Percentiles rank a stretch among this genome's conserved stretches.
These are phyloP conservation scores for Vireo griseus DNA, from an alignment of 2,797 vertebrate genomes.

Conservation along the genomic window DNA sequence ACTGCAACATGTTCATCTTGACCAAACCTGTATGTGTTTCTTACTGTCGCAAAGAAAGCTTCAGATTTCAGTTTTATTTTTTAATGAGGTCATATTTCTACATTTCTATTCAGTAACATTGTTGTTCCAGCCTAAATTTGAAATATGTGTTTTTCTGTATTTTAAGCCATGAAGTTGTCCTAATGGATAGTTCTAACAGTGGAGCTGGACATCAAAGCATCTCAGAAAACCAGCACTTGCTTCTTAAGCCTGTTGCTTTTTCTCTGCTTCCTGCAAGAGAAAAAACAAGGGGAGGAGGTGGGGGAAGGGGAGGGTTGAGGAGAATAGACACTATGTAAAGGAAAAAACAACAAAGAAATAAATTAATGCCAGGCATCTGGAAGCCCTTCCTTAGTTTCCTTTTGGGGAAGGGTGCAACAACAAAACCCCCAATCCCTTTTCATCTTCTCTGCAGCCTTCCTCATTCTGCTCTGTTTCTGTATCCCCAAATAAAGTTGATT, in stretches of 20 bases:
- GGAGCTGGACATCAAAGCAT: not conserved
- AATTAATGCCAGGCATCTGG: not conserved
- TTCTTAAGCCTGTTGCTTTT: not conserved
- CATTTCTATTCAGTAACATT: not conserved
- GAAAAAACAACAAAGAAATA: not conserved
- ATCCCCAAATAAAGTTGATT: not conserved
- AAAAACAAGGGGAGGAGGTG: fast-evolving
- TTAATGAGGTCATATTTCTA: not conserved
- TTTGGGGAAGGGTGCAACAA: not conserved
- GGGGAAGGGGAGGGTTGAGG: no score
- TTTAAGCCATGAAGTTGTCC: not conserved
- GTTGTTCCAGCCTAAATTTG: not conserved
- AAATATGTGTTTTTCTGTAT: not conserved
- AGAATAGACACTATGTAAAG: not conserved
- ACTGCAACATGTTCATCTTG: not conserved
- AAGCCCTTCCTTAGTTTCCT: not conserved
- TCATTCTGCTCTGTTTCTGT: not conserved
- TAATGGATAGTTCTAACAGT: not conserved
- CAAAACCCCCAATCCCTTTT: not conserved
- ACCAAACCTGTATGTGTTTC: fast-evolving
- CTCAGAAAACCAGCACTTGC: not conserved
- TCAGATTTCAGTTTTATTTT: not conserved
- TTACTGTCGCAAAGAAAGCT: not conserved
- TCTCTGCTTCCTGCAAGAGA: not conserved
- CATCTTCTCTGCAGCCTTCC: not conserved